A percentile compares a stretch with the other conserved stretches of the same genome.
phyloP scores from a whole-genome alignment of 2,113 vertebrate genomes.

The Microtus richardsoni region DNA sequence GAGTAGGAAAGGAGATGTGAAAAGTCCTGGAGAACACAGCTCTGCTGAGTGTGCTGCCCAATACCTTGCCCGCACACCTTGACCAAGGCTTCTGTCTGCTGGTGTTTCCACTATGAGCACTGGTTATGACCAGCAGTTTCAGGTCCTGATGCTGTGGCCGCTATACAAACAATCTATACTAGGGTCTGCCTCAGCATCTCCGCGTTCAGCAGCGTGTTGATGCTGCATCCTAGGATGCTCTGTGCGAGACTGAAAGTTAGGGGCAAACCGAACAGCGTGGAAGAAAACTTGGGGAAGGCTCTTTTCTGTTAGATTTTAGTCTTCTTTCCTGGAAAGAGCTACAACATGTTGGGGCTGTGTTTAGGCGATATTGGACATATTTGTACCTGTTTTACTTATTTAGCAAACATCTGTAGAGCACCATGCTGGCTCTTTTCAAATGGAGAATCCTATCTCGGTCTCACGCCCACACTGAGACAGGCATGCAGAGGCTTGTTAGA shows the following conservation, averaged over 20 bases:
- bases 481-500: neutral
- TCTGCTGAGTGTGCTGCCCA: accelerated
- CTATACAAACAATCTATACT: accelerated
- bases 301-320: neutral
- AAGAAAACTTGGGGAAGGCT: neutral
- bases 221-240: neutral
- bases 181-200: neutral
- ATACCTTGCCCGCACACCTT: neutral
- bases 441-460: neutral
- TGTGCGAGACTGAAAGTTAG: neutral
- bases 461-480: neutral
- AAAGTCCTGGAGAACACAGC: no score
- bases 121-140: accelerated
- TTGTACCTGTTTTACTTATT: neutral
- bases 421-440: neutral
- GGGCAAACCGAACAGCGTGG: neutral
- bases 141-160: accelerated
- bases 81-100: no score
- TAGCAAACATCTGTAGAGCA: neutral
- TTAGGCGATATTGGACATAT: neutral
- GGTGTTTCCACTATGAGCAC: neutral
- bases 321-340: neutral
- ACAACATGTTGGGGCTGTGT: slow-evolving; percentile 11
- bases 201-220: no score
- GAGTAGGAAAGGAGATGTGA: accelerated